A percentile compares a stretch with the other conserved stretches of the same genome.
phyloP scores from a whole-genome alignment of 1,140 invertebrate species.

The Heliothis virescens region DNA sequence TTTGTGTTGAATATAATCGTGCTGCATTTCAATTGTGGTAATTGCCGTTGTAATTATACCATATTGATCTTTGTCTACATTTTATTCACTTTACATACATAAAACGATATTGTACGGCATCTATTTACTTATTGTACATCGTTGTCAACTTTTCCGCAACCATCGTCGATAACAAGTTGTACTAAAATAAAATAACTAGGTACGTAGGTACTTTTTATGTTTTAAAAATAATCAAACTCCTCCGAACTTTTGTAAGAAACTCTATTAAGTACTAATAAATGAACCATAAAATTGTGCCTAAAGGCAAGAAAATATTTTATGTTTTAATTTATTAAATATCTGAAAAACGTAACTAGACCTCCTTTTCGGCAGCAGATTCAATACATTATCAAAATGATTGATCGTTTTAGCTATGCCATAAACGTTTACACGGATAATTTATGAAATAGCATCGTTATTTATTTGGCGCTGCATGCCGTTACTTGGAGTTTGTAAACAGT shows the following conservation, averaged over 20 bases:
- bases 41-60: slow-evolving; percentile 40
- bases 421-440: slow-evolving; percentile 3
- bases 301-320: too few species aligned
- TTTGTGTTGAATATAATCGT: slow-evolving; percentile 31
- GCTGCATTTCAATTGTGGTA: slow-evolving; percentile 51
- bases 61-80: slow-evolving; percentile 47
- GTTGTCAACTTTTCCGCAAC: not conserved
- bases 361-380: too few species aligned
- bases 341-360: too few species aligned
- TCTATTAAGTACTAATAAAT: too few species aligned
- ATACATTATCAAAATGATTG: not conserved
- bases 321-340: too few species aligned
- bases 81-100: slow-evolving; percentile 20
- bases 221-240: too few species aligned
- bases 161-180: not conserved
- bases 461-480: not conserved
- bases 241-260: too few species aligned
- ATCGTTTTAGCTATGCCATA: not conserved
- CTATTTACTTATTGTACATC: not conserved
- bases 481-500: not conserved
- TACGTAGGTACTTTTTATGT: too few species aligned
- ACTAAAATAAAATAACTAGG: too few species aligned
- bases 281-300: too few species aligned
- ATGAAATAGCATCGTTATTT: not conserved
- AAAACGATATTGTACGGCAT: not conserved